Percentiles rank a stretch among this genome's conserved stretches.
These are phyloP conservation scores for Acropternis orthonyx DNA, from an alignment of 2,797 vertebrate genomes.

Conservation along the genomic window DNA sequence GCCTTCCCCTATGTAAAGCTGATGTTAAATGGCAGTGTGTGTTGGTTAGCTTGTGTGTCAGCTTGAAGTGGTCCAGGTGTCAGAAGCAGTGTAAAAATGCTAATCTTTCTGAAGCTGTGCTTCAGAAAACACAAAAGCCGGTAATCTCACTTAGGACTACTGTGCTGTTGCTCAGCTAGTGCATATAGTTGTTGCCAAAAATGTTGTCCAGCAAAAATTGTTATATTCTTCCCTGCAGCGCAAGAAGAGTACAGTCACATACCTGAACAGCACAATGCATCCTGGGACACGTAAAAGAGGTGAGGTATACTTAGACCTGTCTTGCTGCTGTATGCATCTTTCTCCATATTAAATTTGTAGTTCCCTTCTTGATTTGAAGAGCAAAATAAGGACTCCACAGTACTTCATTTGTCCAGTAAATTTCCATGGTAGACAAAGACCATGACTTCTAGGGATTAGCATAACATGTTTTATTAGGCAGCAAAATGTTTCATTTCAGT, in stretches of 20 bases:
- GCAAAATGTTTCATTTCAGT: background rate
- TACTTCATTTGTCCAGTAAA: background rate
- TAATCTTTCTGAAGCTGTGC: background rate
- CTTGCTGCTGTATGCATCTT: conserved; percentile 35
- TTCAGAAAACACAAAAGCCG: background rate
- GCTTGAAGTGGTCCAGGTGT: background rate
- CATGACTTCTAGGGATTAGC: background rate
- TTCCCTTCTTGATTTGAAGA: background rate
- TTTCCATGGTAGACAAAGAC: background rate
- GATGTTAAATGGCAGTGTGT: background rate
- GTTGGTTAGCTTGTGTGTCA: background rate
- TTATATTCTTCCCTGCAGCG: conserved; percentile 80
- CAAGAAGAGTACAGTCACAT: conserved; percentile 98
- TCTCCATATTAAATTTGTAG: background rate
- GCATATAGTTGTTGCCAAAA: background rate
- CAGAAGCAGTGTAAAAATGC: conserved; percentile 19
- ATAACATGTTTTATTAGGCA: background rate
- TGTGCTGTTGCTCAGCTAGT: background rate
- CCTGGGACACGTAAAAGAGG: conserved; percentile 98
- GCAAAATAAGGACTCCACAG: background rate
- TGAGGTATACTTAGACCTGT: conserved; percentile 71
- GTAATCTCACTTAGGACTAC: background rate
- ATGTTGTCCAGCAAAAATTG: background rate
- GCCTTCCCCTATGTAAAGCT: background rate
- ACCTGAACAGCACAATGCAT: conserved; percentile 98